Conservation (phyloP, 1,140 invertebrate genomes). For the Aporrectodea caliginosa region DNA sequence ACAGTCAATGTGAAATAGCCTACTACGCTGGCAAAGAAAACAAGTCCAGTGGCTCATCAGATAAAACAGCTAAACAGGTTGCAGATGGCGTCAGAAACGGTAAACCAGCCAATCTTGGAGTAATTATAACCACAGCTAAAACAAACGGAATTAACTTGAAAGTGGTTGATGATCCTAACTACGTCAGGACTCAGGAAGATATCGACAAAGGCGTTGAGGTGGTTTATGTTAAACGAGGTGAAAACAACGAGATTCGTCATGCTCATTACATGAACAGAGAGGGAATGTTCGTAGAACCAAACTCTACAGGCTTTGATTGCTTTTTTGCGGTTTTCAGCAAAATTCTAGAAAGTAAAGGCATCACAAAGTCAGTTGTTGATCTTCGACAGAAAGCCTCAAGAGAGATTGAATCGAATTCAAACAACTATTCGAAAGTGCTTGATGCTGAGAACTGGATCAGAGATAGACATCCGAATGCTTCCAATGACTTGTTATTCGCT, state of each 20-base stretch:
- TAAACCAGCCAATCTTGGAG: neutral
- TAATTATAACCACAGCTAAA: neutral
- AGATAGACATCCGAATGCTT: neutral
- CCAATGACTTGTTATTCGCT: neutral
- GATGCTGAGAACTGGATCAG: neutral
- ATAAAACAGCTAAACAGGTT: neutral
- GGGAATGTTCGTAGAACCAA: neutral
- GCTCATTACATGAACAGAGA: neutral
- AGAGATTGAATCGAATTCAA: neutral
- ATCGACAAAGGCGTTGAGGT: neutral
- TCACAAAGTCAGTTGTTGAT: neutral
- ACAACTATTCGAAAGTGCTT: neutral
- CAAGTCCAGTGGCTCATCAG: neutral
- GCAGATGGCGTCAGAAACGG: neutral
- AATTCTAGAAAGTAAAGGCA: neutral
- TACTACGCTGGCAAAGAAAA: neutral
- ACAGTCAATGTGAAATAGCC: no score
- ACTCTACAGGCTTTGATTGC: neutral
- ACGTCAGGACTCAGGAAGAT: neutral
- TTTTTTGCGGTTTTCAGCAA: neutral
- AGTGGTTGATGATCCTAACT: neutral
- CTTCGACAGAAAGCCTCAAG: neutral
- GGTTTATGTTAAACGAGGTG: neutral
- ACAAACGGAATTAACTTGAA: neutral
- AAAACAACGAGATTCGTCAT: neutral